Evolutionary conservation across 2,113 vertebrate genomes (phyloP).

Genomic region (Callopanchax toddi): DNA sequence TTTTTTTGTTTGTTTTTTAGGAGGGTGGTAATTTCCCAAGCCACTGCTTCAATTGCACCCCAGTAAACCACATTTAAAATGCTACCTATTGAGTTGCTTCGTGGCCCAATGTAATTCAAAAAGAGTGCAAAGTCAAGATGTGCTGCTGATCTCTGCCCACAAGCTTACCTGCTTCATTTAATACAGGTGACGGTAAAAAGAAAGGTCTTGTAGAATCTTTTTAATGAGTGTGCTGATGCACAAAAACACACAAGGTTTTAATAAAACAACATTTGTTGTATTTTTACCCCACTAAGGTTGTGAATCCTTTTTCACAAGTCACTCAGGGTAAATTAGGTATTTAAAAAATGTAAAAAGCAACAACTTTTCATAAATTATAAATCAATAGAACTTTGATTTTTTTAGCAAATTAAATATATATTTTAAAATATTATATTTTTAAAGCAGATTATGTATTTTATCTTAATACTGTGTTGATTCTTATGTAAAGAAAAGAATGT

Average conservation of each 20-base stretch:
- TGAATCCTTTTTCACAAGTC: too few species aligned
- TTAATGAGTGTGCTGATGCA: conserved; percentile 36
- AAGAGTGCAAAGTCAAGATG: conserved; percentile 50
- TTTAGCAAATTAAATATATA: too few species aligned
- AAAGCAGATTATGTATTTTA: too few species aligned
- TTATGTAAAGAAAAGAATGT: too few species aligned
- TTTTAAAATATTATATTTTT: too few species aligned
- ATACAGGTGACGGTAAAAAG: conserved; percentile 55
- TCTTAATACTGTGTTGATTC: too few species aligned
- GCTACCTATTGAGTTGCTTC: conserved; percentile 39
- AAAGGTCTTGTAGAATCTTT: conserved; percentile 32
- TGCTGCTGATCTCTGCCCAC: conserved; percentile 27
- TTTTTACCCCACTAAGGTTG: too few species aligned
- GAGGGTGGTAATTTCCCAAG: conserved; percentile 25
- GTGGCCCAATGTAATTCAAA: conserved; percentile 49
- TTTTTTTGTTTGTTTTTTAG: conserved; percentile 18
- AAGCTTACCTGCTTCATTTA: conserved; percentile 39
- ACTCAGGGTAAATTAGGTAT: too few species aligned
- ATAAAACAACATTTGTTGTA: too few species aligned
- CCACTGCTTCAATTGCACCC: conserved; percentile 34
- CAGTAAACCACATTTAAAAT: conserved; percentile 55
- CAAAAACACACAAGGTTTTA: conserved; percentile 14
- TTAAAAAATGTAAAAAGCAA: too few species aligned
- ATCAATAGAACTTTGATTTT: too few species aligned
- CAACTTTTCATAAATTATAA: too few species aligned